Percentiles rank a stretch among this genome's conserved stretches.
These are phyloP conservation scores for Drosophila antonietae DNA, from an alignment of 2,888 invertebrate genomes.

Conservation along the genomic window DNA sequence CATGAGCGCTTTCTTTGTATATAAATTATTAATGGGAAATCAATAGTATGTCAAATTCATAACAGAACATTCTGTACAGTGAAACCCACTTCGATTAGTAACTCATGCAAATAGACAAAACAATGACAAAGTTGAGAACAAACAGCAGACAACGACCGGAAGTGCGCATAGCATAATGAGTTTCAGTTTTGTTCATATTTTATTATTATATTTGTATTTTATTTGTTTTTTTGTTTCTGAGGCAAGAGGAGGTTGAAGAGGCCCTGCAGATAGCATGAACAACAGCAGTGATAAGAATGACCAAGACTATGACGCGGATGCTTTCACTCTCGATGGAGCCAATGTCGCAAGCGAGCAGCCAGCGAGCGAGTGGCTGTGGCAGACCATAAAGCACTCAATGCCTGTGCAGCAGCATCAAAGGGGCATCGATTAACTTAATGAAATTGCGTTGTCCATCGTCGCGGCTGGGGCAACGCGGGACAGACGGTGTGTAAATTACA, in stretches of 20 bases:
- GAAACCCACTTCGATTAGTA: constrained; percentile 17
- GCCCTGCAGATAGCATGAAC: constrained; percentile 45
- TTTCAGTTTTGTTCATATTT: constrained; percentile 22
- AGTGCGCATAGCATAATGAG: constrained; percentile 62
- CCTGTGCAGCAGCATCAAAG: constrained; percentile 55
- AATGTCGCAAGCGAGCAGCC: background rate
- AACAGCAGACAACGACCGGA: constrained; percentile 42
- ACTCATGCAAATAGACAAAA: constrained; percentile 13
- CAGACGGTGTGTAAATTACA: constrained; percentile 65
- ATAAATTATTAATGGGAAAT: constrained; percentile 9
- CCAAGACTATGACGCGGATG: constrained; percentile 28
- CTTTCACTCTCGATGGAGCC: constrained; percentile 33
- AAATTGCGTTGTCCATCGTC: constrained; percentile 56
- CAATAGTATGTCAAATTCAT: constrained; percentile 1
- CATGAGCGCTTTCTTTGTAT: constrained; percentile 2
- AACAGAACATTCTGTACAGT: background rate
- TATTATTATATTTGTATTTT: constrained; percentile 10
- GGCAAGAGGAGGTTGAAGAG: constrained; percentile 43
- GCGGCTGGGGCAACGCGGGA: constrained; percentile 2
- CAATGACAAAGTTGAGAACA: constrained; percentile 24
- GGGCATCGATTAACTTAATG: constrained; percentile 71
- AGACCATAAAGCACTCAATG: constrained; percentile 54
- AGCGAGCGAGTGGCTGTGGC: constrained; percentile 22
- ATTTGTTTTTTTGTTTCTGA: constrained; percentile 5
- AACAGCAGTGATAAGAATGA: constrained; percentile 53